Evolutionary conservation across 2,888 invertebrate genomes (phyloP).

Genomic region (Zelleria hepariella): DNA sequence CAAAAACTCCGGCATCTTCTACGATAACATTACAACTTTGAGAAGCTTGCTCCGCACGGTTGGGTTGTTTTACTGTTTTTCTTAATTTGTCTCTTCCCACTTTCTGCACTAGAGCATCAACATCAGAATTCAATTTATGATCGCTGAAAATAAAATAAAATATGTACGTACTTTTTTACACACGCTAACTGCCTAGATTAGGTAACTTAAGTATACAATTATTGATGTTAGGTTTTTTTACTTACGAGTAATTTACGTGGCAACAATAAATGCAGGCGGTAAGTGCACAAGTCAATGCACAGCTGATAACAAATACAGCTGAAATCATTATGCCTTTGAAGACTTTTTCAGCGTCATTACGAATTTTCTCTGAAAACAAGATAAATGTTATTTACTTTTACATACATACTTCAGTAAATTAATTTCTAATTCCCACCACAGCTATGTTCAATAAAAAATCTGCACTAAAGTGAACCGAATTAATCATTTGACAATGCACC

Average conservation of each 20-base stretch:
- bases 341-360: constrained; percentile 31
- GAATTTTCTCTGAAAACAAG: constrained; percentile 35
- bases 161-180: background rate
- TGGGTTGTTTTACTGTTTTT: constrained; percentile 19
- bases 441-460: too few species aligned
- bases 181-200: too few species aligned
- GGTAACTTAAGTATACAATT: too few species aligned
- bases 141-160: constrained; percentile 32
- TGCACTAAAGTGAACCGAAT: too few species aligned
- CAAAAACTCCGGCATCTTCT: constrained; percentile 42
- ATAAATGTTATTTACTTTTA: background rate
- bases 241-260: constrained; percentile 46
- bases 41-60: constrained; percentile 18
- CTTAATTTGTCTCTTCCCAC: constrained; percentile 30
- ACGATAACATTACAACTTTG: constrained; percentile 47
- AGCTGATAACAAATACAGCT: constrained; percentile 34
- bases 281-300: constrained; percentile 32
- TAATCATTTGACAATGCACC: too few species aligned
- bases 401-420: too few species aligned
- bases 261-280: constrained; percentile 47
- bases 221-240: too few species aligned
- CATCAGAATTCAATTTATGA: constrained; percentile 29
- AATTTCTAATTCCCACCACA: too few species aligned
- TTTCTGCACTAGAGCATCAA: constrained; percentile 38
- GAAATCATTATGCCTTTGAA: constrained; percentile 42